phyloP scores from a whole-genome alignment of 2,113 vertebrate species.

The Mustelus asterias region DNA sequence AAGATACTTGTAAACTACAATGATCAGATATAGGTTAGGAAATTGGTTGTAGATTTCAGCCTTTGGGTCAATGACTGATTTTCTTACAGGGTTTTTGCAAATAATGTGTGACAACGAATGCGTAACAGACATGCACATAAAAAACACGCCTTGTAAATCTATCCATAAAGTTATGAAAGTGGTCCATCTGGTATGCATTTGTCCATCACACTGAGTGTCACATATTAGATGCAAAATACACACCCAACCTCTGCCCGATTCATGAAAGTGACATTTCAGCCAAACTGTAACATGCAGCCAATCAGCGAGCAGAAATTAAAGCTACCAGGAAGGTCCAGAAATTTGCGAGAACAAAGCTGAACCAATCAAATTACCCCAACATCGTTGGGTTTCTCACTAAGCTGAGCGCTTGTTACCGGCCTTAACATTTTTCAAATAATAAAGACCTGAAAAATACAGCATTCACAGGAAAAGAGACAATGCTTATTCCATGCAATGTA shows the following conservation, averaged over 20 bases:
- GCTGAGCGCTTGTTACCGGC: not conserved
- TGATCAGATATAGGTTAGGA: not conserved
- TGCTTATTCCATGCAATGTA: too few species aligned
- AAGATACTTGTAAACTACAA: not conserved
- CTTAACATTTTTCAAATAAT: not conserved
- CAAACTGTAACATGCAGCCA: not conserved
- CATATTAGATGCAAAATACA: not conserved
- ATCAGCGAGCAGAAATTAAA: slow-evolving; percentile 1
- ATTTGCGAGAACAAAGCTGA: not conserved
- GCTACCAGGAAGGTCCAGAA: not conserved
- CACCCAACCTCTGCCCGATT: not conserved
- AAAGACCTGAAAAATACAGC: not conserved
- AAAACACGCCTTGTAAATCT: not conserved
- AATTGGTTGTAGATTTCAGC: not conserved
- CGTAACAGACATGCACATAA: not conserved
- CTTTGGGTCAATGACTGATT: not conserved
- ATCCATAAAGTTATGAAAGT: not conserved
- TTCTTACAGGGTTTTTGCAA: not conserved
- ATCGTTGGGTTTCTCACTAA: not conserved
- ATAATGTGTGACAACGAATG: not conserved
- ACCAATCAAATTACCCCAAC: not conserved
- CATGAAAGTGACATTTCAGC: not conserved
- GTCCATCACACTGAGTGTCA: not conserved
- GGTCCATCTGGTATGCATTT: not conserved
- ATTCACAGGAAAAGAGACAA: not conserved